A percentile compares a stretch with the other conserved stretches of the same genome.
Conservation (phyloP, 2,797 vertebrate genomes). For the Malurus splendens region DNA sequence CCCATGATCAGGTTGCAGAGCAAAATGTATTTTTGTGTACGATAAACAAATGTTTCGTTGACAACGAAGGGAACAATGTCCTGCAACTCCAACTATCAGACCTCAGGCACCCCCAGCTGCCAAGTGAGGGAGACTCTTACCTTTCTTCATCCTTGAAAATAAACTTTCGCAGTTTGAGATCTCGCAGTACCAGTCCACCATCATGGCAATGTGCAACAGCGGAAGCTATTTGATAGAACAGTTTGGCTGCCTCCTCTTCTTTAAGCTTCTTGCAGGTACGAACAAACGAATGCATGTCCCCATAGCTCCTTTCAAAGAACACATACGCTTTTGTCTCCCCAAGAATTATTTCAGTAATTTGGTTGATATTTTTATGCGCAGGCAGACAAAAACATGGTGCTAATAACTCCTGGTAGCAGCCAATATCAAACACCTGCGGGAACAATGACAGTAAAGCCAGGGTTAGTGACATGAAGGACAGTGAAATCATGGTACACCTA, state of each 20-base stretch:
- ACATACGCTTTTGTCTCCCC: conserved; percentile 95
- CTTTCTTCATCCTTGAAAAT: conserved; percentile 97
- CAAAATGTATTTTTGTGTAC: background rate
- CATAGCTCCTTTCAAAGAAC: conserved; percentile 96
- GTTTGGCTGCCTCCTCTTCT: conserved; percentile 93
- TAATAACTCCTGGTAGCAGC: conserved; percentile 96
- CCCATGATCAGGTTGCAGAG: background rate
- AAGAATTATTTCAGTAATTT: conserved; percentile 95
- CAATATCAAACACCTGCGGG: conserved; percentile 90
- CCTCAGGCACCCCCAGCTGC: background rate
- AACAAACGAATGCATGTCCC: conserved; percentile 98
- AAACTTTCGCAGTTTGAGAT: conserved; percentile 97
- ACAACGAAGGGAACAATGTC: background rate
- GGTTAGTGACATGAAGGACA: conserved; percentile 23
- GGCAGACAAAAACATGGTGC: conserved; percentile 95
- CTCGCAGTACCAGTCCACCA: conserved; percentile 92
- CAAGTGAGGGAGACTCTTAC: conserved; percentile 69
- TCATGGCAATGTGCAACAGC: conserved; percentile 98
- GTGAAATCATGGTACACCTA: background rate
- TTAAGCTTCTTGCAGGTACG: conserved; percentile 97
- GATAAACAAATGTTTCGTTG: background rate
- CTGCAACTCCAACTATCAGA: background rate
- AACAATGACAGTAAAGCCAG: conserved; percentile 26
- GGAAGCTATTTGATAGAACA: conserved; percentile 96
- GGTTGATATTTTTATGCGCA: conserved; percentile 95